Evolutionary conservation across 1,140 invertebrate genomes (phyloP).

Genomic region (Leptonema lineaticorne): DNA sequence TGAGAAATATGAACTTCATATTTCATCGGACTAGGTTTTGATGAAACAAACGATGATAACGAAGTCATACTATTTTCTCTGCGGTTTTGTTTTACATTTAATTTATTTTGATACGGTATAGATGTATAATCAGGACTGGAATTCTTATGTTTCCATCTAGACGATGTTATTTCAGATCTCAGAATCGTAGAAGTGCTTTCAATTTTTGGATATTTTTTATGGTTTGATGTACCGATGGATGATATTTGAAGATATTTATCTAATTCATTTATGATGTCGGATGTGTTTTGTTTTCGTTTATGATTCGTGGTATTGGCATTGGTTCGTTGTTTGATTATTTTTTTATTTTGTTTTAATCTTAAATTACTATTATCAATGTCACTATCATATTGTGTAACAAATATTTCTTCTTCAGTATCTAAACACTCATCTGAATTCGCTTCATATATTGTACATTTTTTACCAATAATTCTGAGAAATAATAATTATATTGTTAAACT

Average conservation of each 20-base stretch:
- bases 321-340: background rate
- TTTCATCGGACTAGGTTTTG: background rate
- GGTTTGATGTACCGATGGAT: slow-evolving; percentile 21
- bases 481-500: background rate
- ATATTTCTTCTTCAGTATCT: slow-evolving; percentile 52
- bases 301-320: slow-evolving; percentile 14
- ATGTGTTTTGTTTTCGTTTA: slow-evolving; percentile 25
- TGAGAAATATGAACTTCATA: background rate
- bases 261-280: slow-evolving; percentile 31
- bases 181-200: slow-evolving; percentile 48
- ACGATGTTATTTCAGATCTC: slow-evolving; percentile 54
- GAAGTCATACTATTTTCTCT: slow-evolving; percentile 38
- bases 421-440: slow-evolving; percentile 45
- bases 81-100: background rate
- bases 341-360: background rate
- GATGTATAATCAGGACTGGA: slow-evolving; percentile 36
- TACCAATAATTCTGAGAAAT: slow-evolving; percentile 51
- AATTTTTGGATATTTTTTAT: slow-evolving; percentile 16
- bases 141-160: slow-evolving; percentile 49
- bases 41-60: slow-evolving; percentile 18
- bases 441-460: slow-evolving; percentile 47
- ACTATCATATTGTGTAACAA: slow-evolving; percentile 53
- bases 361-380: slow-evolving; percentile 46
- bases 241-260: slow-evolving; percentile 37
- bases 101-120: slow-evolving; percentile 24